Conservation (phyloP, 2,797 vertebrate genomes). For the Rachycentron canadum region DNA sequence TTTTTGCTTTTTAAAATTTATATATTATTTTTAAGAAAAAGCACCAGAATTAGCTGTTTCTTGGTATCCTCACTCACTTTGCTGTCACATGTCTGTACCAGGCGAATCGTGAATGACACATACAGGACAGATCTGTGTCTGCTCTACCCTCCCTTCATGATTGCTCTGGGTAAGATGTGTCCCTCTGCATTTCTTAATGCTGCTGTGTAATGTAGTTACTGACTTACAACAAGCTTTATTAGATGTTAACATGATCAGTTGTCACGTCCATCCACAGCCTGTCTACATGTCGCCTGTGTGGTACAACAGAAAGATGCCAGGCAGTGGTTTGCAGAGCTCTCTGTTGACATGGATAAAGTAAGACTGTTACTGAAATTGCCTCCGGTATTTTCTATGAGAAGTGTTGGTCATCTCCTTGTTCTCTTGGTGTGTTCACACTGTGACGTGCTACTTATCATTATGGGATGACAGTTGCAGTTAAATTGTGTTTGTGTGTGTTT, state of each 20-base stretch:
- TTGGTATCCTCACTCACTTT: constrained; percentile 16
- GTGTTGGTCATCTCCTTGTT: background rate
- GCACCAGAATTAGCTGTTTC: background rate
- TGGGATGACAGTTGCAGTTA: background rate
- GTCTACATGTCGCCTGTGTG: constrained; percentile 97
- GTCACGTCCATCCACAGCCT: constrained; percentile 83
- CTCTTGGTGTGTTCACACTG: background rate
- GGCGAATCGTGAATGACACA: constrained; percentile 99
- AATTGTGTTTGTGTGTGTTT: background rate
- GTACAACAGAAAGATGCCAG: constrained; percentile 99
- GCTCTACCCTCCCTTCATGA: constrained; percentile 99
- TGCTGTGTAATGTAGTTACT: constrained; percentile 35
- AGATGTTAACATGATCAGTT: constrained; percentile 21
- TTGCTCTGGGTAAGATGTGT: constrained; percentile 92
- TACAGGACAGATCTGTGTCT: constrained; percentile 99
- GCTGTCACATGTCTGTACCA: constrained; percentile 64
- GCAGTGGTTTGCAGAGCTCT: constrained; percentile 99
- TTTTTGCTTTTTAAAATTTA: background rate
- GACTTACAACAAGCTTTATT: constrained; percentile 23
- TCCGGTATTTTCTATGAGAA: background rate
- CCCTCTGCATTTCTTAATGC: background rate
- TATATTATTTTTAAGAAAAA: background rate
- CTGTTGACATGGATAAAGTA: constrained; percentile 99
- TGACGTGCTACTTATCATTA: background rate
- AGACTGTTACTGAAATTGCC: constrained; percentile 13